These are phyloP conservation scores for Cyrtodaria siliqua DNA, from an alignment of 2,888 invertebrate species.

Conservation along the genomic window DNA sequence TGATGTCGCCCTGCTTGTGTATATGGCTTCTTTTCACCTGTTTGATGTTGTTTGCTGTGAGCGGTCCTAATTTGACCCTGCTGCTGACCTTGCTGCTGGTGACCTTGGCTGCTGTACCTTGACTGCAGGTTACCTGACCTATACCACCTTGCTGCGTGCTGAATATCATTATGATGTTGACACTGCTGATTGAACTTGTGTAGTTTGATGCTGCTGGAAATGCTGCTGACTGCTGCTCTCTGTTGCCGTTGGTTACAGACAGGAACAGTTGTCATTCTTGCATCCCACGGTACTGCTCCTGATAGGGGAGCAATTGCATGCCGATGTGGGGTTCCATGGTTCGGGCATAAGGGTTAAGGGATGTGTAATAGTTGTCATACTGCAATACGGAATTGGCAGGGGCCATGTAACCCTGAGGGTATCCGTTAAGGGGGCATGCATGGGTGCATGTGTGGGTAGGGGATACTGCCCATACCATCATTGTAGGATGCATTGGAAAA, in stretches of 20 bases:
- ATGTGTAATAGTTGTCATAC: constrained; percentile 52
- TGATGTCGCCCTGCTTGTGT: constrained; percentile 4
- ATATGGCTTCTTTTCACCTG: neutral
- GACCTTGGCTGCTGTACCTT: too few relatives aligned
- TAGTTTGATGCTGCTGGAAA: neutral
- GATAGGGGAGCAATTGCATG: constrained; percentile 10
- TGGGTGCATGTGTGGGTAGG: constrained; percentile 49
- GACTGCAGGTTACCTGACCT: too few relatives aligned
- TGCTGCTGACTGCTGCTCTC: constrained; percentile 16
- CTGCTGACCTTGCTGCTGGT: neutral
- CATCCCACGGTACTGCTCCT: neutral
- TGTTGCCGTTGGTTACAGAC: constrained; percentile 34
- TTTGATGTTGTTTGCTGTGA: too few relatives aligned
- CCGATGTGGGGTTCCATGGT: constrained; percentile 47
- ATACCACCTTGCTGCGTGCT: too few relatives aligned
- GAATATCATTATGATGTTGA: too few relatives aligned
- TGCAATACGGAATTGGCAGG: constrained; percentile 35
- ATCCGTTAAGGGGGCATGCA: constrained; percentile 40
- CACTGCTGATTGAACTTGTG: too few relatives aligned
- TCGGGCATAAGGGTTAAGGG: constrained; percentile 65
- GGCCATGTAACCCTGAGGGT: constrained; percentile 54
- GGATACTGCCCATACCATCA: constrained; percentile 58
- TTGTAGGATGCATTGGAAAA: constrained; percentile 52
- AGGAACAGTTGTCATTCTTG: constrained; percentile 23
- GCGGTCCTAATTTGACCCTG: neutral